These are phyloP conservation scores for Thelaira solivaga DNA, from an alignment of 2,888 invertebrate species.

Conservation along the genomic window DNA sequence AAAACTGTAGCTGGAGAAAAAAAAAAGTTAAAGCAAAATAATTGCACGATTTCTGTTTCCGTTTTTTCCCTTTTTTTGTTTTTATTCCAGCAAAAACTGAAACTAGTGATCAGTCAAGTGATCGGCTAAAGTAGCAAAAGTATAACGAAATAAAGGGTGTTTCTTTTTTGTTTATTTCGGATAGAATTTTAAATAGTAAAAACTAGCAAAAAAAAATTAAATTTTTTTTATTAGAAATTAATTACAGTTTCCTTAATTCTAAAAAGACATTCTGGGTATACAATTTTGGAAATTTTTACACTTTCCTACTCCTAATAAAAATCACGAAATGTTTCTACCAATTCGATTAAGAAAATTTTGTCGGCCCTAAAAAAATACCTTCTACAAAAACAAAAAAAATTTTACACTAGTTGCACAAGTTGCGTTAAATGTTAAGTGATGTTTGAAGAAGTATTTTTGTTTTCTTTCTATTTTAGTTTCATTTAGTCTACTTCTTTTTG, in stretches of 20 bases:
- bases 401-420: conserved; percentile 59
- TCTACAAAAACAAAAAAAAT: conserved; percentile 43
- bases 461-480: not conserved
- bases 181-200: too few species aligned
- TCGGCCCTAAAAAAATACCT: too few species aligned
- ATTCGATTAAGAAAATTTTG: too few species aligned
- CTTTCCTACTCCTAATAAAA: too few species aligned
- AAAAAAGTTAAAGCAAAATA: conserved; percentile 6
- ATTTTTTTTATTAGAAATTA: too few species aligned
- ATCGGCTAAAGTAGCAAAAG: conserved; percentile 51
- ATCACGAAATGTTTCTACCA: too few species aligned
- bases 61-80: not conserved
- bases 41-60: conserved; percentile 51
- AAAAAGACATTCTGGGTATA: too few species aligned
- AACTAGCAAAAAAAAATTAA: too few species aligned
- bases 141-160: conserved; percentile 18
- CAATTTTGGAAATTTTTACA: too few species aligned
- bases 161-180: too few species aligned
- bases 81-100: conserved; percentile 27
- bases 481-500: not conserved
- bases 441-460: not conserved
- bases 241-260: too few species aligned
- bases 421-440: conserved; percentile 56
- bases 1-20: not conserved
- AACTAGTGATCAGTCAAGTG: conserved; percentile 61